These are phyloP conservation scores for Dermatophagoides farinae DNA, from an alignment of 1,140 invertebrate genomes.

Conservation along the genomic window DNA sequence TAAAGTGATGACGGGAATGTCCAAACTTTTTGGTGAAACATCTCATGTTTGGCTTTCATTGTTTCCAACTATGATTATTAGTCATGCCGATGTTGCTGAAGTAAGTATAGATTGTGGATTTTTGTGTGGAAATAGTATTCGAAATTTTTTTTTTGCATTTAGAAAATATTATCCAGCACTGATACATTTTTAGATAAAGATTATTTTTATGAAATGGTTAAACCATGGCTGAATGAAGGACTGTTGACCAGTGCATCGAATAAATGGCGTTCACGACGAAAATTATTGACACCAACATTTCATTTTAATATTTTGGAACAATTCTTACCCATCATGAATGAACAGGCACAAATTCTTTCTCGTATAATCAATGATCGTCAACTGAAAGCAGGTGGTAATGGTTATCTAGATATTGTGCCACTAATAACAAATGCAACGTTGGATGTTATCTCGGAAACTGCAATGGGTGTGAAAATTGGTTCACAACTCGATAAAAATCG, in stretches of 20 bases:
- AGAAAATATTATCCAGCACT: conserved; percentile 34
- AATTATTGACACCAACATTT: conserved; percentile 33
- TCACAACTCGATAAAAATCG: conserved; percentile 42
- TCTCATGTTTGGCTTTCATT: not conserved
- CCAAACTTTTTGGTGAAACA: not conserved
- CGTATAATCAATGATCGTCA: not conserved
- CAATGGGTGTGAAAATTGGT: conserved; percentile 50
- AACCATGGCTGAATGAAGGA: conserved; percentile 41
- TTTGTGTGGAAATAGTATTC: not conserved
- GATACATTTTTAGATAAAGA: conserved; percentile 40
- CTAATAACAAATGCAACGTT: conserved; percentile 59
- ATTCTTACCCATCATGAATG: conserved; percentile 32
- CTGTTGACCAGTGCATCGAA: conserved; percentile 28
- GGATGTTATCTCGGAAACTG: conserved; percentile 67
- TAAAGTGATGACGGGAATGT: not conserved
- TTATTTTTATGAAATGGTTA: conserved; percentile 40
- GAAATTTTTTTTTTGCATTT: not conserved
- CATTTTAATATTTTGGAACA: conserved; percentile 34
- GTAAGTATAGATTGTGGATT: not conserved
- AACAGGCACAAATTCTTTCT: conserved; percentile 27
- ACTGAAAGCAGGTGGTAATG: conserved; percentile 16
- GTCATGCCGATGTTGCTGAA: not conserved
- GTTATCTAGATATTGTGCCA: conserved; percentile 40
- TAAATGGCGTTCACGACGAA: conserved; percentile 30
- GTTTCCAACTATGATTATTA: not conserved